Conservation (phyloP, 2,888 invertebrate species). For the Erynnis tages region DNA sequence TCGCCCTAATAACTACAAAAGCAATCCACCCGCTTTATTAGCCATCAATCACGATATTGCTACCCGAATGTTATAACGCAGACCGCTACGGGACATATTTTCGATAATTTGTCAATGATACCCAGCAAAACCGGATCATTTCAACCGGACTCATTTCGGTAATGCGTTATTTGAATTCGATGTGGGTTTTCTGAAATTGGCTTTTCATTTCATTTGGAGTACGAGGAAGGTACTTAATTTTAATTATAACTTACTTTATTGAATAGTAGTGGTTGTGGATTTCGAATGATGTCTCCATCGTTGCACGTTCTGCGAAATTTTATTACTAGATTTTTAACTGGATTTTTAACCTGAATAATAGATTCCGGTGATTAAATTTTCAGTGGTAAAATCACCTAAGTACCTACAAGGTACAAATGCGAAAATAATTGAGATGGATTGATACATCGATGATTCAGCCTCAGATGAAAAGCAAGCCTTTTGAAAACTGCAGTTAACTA, state of each 20-base stretch:
- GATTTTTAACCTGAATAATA: no score
- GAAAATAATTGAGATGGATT: no score
- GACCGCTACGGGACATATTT: slow-evolving; percentile 34
- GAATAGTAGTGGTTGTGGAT: no score
- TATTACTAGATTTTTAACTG: no score
- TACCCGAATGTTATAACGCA: slow-evolving; percentile 33
- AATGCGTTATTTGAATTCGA: slow-evolving; percentile 20
- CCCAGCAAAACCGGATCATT: slow-evolving; percentile 2
- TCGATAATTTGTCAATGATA: slow-evolving; percentile 24
- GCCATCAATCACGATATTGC: slow-evolving; percentile 40
- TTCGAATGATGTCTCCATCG: no score
- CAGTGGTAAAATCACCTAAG: no score
- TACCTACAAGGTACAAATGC: no score
- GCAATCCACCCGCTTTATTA: slow-evolving; percentile 38
- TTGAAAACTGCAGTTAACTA: no score
- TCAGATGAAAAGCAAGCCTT: no score
- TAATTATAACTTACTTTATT: neutral
- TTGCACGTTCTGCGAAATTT: no score
- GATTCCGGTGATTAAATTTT: no score
- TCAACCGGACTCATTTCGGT: slow-evolving; percentile 12
- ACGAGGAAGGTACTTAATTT: neutral
- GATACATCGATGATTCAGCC: no score
- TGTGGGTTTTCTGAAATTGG: slow-evolving; percentile 6
- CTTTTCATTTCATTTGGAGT: slow-evolving; percentile 1
- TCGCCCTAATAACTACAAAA: slow-evolving; percentile 40